phyloP scores from a whole-genome alignment of 2,797 vertebrate species.

The Chiropotes sagulatus region DNA sequence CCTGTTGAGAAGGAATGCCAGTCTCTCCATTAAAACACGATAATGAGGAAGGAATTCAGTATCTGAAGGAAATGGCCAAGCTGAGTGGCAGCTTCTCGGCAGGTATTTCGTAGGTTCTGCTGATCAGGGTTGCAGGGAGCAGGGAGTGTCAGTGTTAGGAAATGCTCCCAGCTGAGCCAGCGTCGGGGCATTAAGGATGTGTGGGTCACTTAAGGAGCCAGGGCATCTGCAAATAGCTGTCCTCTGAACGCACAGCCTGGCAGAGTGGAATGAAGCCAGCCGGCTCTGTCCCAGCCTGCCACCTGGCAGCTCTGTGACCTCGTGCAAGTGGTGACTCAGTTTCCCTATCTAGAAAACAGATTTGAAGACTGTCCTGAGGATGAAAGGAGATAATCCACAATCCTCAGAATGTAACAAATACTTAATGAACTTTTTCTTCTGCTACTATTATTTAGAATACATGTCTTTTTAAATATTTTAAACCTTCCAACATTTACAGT shows the following conservation, averaged over 20 bases:
- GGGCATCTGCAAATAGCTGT: neutral
- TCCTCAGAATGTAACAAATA: neutral
- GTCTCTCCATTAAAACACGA: slow-evolving; percentile 50
- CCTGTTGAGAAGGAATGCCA: slow-evolving; percentile 64
- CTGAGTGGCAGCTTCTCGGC: neutral
- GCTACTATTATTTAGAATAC: neutral
- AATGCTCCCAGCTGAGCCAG: neutral
- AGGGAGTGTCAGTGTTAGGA: neutral
- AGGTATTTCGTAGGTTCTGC: neutral
- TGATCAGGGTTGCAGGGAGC: neutral
- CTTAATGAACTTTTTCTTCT: neutral
- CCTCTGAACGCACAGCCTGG: neutral
- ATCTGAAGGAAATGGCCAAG: neutral
- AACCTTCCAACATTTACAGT: neutral
- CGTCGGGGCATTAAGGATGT: neutral
- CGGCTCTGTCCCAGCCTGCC: neutral
- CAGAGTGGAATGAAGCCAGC: neutral
- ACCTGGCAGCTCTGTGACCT: neutral
- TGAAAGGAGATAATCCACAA: neutral
- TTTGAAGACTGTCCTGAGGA: neutral
- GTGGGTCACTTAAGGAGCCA: neutral
- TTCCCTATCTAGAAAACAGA: neutral
- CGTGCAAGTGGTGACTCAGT: neutral
- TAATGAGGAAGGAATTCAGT: slow-evolving; percentile 1
- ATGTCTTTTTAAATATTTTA: neutral